Conservation (phyloP, 2,797 vertebrate species). For the Girardinus metallicus region DNA sequence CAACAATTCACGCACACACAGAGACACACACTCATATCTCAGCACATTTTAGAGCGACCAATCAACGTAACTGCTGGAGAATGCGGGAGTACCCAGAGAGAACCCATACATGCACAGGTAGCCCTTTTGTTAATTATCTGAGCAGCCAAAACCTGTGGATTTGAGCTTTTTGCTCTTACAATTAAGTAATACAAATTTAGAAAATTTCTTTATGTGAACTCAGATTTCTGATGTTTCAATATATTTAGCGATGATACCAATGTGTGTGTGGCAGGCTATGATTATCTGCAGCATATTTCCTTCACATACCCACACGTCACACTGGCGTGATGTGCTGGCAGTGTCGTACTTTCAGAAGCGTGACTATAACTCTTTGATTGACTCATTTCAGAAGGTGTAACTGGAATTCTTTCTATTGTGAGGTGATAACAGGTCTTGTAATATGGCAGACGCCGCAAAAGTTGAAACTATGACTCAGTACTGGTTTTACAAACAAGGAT, state of each 20-base stretch:
- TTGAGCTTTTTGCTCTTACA: neutral
- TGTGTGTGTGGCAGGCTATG: neutral
- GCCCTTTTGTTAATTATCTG: neutral
- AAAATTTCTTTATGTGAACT: neutral
- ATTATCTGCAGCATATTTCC: neutral
- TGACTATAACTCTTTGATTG: neutral
- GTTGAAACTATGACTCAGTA: slow-evolving; percentile 45
- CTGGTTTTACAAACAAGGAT: slow-evolving; percentile 11
- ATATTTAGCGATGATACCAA: neutral
- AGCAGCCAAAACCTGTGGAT: neutral
- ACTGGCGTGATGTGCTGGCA: neutral
- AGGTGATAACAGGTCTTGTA: slow-evolving; percentile 18
- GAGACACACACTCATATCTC: too few species aligned
- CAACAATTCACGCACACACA: too few species aligned
- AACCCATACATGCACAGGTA: too few species aligned
- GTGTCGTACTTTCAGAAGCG: slow-evolving; percentile 5
- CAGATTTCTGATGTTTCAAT: neutral
- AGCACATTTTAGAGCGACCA: too few species aligned
- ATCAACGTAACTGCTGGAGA: too few species aligned
- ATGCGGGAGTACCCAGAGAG: too few species aligned
- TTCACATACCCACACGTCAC: neutral
- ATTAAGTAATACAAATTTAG: neutral
- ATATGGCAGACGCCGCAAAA: slow-evolving; percentile 13
- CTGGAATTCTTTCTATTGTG: slow-evolving; percentile 11
- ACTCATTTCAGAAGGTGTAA: neutral